Conservation (phyloP, 1,140 invertebrate genomes). For the Arctopsyche grandis region DNA sequence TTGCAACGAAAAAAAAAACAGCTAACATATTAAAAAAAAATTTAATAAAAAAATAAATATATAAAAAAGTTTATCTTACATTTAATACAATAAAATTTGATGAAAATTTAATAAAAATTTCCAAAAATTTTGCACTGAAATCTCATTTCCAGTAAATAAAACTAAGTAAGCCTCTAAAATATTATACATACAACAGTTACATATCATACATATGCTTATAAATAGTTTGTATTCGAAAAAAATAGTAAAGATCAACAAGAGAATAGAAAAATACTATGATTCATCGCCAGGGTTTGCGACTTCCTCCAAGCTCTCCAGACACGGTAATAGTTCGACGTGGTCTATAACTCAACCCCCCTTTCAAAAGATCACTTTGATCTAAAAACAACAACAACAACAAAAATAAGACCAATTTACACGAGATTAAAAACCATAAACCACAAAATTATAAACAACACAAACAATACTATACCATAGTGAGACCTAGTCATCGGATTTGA, state of each 20-base stretch:
- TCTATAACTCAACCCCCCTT: conserved; percentile 34
- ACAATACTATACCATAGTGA: conserved; percentile 42
- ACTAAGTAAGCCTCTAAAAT: background rate
- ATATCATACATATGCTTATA: background rate
- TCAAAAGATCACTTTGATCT: conserved; percentile 48
- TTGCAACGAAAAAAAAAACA: too few relatives aligned
- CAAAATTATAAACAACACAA: background rate
- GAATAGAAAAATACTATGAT: background rate
- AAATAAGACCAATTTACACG: background rate
- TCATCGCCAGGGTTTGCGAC: conserved; percentile 52
- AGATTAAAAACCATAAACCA: background rate
- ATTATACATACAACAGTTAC: background rate
- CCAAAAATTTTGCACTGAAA: too few relatives aligned
- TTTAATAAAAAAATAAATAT: too few relatives aligned
- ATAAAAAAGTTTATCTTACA: too few relatives aligned
- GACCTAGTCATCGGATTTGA: conserved; percentile 48
- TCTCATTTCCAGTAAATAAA: too few relatives aligned
- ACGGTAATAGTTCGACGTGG: conserved; percentile 42
- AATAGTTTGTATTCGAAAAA: background rate
- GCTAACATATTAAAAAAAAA: too few relatives aligned
- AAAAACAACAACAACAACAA: conserved; percentile 38
- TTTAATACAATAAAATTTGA: too few relatives aligned
- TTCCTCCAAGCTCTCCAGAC: conserved; percentile 40
- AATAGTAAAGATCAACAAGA: conserved; percentile 11
- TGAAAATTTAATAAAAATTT: too few relatives aligned